Percentiles rank a stretch among this genome's conserved stretches.
These are phyloP conservation scores for Elymnias hypermnestra DNA, from an alignment of 1,140 invertebrate genomes.

Conservation along the genomic window DNA sequence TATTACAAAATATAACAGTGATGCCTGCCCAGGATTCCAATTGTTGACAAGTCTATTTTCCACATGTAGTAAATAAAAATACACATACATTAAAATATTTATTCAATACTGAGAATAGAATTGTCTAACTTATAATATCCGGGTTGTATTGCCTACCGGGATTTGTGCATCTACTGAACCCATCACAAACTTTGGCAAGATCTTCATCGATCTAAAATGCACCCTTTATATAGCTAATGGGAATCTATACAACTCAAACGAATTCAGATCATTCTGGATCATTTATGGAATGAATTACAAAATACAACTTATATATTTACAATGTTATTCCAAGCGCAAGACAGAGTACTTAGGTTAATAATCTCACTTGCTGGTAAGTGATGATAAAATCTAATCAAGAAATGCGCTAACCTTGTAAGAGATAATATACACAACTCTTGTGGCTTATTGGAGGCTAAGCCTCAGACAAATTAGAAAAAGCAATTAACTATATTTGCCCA, in stretches of 20 bases:
- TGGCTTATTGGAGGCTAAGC: no score
- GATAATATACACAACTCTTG: no score
- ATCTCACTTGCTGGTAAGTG: no score
- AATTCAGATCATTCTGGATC: slow-evolving; percentile 5
- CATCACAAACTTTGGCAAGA: slow-evolving; percentile 31
- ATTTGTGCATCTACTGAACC: slow-evolving; percentile 39
- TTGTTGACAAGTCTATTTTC: no score
- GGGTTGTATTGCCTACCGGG: slow-evolving; percentile 22
- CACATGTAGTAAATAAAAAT: no score
- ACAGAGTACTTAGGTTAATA: no score
- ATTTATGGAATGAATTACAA: slow-evolving; percentile 12
- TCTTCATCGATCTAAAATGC: slow-evolving; percentile 22
- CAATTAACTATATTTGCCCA: no score
- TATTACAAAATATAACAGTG: no score
- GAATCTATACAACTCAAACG: slow-evolving; percentile 19
- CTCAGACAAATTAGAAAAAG: no score
- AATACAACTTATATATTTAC: slow-evolving; percentile 7
- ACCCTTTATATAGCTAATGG: slow-evolving; percentile 35
- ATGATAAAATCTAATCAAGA: no score
- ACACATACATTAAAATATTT: slow-evolving; percentile 55
- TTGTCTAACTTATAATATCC: slow-evolving; percentile 37
- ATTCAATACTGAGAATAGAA: slow-evolving; percentile 57
- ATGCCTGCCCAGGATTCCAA: no score
- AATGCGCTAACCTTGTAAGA: no score
- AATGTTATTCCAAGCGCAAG: not conserved